Base-by-base conservation (phyloP, 2,113 vertebrate species). In the Tetrao urogallus region DNA sequence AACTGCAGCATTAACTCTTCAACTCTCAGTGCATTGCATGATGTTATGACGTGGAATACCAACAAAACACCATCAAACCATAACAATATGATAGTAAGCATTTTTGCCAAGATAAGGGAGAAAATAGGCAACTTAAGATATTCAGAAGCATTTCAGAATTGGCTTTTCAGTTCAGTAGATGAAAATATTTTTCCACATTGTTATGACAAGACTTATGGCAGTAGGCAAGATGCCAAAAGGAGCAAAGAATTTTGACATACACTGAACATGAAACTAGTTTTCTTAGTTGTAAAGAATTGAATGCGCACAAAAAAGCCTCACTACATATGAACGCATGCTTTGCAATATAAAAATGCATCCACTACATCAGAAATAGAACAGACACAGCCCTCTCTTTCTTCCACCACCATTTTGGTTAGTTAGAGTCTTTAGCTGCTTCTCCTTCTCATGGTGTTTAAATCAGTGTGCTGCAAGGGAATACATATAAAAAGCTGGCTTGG, bases 131-230 rank as follows among this genome's bases (percentile, higher is more conserved):
- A 91, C 30, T 45, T 45, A 91, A 71, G 36, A 73, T 42, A 93
- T 18, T 69, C 19, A 85, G 32, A 65, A 82, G 56, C 60, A 87
- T 18, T 77, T 92, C 40, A 76, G 30, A 94, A 70, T 52, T 69
- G 11, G 60, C 48, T 86, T 76, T 79, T 88, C 61, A 61, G 52
- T 75, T 82, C 78, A 73, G n/a, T n/a, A 73, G 6, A 64, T 34
- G 27, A 91, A 93, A 92, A 85, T 92, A 87, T 47, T 87, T 86
- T 69, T 91, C 75, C 38, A 80, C 87, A 65, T 60, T 42, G 22
- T 69, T 1, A 2, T 14, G 18, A 80, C 69, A 86, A 83, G 65
- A 73, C 58, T 90, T 86, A 38, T 2, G 64, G 73, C 71, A 87
- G n/a, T 34, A 82, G 82, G 32, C 12, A 85, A 56, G 56, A 76